A percentile compares a stretch with the other conserved stretches of the same genome.
phyloP scores from a whole-genome alignment of 2,888 invertebrate species.

The Allophyes oxyacanthae region DNA sequence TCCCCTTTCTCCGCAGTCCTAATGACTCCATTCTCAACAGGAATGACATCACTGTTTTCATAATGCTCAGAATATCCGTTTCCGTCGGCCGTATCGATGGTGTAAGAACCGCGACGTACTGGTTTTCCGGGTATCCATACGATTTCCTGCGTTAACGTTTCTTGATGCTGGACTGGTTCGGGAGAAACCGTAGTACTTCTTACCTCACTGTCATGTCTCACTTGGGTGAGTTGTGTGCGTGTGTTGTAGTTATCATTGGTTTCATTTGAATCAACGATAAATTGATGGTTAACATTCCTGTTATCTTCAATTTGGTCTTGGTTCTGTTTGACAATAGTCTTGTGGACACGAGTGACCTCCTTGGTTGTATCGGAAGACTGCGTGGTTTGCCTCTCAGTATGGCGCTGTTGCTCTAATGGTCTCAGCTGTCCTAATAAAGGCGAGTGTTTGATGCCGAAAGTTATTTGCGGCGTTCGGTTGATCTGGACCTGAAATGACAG shows the following conservation, averaged over 20 bases:
- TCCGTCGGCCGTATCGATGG: constrained; percentile 78
- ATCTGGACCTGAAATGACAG: constrained; percentile 74
- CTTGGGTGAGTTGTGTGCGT: constrained; percentile 75
- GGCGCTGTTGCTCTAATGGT: constrained; percentile 67
- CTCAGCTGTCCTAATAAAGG: constrained; percentile 90
- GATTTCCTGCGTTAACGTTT: constrained; percentile 79
- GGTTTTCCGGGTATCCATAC: constrained; percentile 82
- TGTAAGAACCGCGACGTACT: constrained; percentile 82
- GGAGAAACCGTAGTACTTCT: constrained; percentile 80
- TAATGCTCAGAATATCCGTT: constrained; percentile 75
- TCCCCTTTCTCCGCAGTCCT: constrained; percentile 74
- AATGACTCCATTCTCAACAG: constrained; percentile 76
- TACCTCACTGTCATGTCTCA: constrained; percentile 74
- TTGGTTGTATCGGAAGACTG: constrained; percentile 28
- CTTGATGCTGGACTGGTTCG: constrained; percentile 75
- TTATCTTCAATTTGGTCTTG: constrained; percentile 53
- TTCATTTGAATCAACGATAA: constrained; percentile 44
- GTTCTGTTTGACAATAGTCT: constrained; percentile 40
- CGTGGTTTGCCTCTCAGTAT: constrained; percentile 53
- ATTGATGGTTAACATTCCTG: constrained; percentile 48
- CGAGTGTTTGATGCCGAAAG: constrained; percentile 97
- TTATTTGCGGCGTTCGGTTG: constrained; percentile 84
- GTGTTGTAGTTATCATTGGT: constrained; percentile 50
- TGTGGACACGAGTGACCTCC: constrained; percentile 38
- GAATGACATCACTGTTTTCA: constrained; percentile 77